Evolutionary conservation across 2,888 invertebrate genomes (phyloP), one percentile per base, ranked within the genome.

Genomic region (Hipparchia semele): DNA sequence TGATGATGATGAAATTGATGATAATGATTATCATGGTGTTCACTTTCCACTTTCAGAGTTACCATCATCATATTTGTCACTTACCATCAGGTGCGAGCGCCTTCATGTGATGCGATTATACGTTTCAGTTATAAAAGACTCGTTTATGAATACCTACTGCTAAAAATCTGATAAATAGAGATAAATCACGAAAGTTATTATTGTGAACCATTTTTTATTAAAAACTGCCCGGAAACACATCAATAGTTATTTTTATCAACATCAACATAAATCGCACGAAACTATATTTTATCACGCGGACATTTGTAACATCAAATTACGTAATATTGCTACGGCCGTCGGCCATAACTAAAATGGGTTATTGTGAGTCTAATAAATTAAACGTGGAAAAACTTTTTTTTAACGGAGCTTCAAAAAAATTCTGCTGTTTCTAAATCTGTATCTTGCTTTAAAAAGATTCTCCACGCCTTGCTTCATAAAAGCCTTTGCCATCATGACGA

Each of bases 251-350:
- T 75, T 75, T 75, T 75, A 73, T 75, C 73, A 73, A 51, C 51
- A 51, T 59, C 68, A 64, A 65, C 65, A 73, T 75, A 75, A 75
- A 75, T 75, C 60, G 65, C 39, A 67, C 46, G 58, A 69, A 75
- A 76, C 76, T 75, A 56, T 68, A 81, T 80, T 80, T 80, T 83
- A 85, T 85, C 84, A 82, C 3, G 49, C 78, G 81, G 54, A 68
- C 68, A 74, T 69, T 7, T 71, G 49, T 71, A 58, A 74, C 62
- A 74, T 59, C 65, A 61, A 64, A 66, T 66, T 66, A 66, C 54
- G 54, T 66, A 39, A 54, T 53, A 65, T 53, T 23, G 33, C 53
- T 23, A 54, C 39, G 13, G 53, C 39, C 33, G 23, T 23, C 39
- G 13, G 53, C 39, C 5, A 8, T 33, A 65, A 23, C 51, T 53